Percentiles rank a stretch among this genome's conserved stretches.
Evolutionary conservation across 2,888 invertebrate genomes (phyloP).

Genomic region (Lymantria dispar): DNA sequence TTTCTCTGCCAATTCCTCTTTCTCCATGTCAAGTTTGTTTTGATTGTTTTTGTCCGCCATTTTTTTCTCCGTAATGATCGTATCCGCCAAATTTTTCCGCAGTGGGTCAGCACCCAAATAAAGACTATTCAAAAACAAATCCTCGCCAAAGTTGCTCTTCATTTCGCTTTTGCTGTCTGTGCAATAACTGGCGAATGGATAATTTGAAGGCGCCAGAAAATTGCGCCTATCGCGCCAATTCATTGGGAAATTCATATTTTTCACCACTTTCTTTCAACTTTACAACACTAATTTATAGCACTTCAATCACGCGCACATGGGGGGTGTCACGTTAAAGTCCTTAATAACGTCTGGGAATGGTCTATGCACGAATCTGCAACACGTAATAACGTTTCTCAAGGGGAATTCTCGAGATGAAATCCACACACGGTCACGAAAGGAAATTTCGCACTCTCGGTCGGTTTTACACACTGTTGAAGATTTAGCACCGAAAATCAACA

Average conservation of each 20-base stretch:
- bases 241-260: conserved; percentile 56
- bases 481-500: conserved; percentile 45
- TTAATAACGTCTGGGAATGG: conserved; percentile 56
- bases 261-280: conserved; percentile 29
- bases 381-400: conserved; percentile 46
- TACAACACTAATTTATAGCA: conserved; percentile 42
- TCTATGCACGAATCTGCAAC: conserved; percentile 52
- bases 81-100: conserved; percentile 68
- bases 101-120: conserved; percentile 62
- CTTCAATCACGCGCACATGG: conserved; percentile 46
- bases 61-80: conserved; percentile 45
- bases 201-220: conserved; percentile 47
- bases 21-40: conserved; percentile 22
- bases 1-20: conserved; percentile 2
- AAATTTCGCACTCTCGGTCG: conserved; percentile 26
- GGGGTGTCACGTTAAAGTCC: conserved; percentile 31
- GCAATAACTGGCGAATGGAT: conserved; percentile 54
- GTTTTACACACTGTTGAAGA: conserved; percentile 47
- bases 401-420: conserved; percentile 41
- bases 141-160: conserved; percentile 49
- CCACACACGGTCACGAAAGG: conserved; percentile 46
- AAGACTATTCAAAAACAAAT: conserved; percentile 53
- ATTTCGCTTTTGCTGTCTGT: conserved; percentile 55
- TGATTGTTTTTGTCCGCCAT: conserved; percentile 26
- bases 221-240: conserved; percentile 59